A percentile compares a stretch with the other conserved stretches of the same genome.
These are phyloP conservation scores for Channa argus DNA, from an alignment of 2,113 vertebrate species.

Conservation along the genomic window DNA sequence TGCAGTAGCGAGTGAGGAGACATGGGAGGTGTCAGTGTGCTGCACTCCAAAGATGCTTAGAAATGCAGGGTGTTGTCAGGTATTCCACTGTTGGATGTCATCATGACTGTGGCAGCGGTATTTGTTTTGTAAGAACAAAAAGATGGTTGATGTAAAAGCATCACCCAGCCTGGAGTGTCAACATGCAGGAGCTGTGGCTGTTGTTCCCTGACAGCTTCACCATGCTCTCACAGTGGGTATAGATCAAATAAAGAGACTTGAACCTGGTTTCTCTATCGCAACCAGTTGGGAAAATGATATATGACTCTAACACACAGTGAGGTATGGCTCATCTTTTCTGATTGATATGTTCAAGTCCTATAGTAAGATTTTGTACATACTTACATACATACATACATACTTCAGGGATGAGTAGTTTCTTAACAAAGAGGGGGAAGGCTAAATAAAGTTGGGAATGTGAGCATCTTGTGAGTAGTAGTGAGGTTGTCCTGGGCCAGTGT, in stretches of 20 bases:
- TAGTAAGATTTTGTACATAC: conserved; percentile 68
- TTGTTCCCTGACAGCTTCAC: conserved; percentile 52
- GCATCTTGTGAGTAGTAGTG: conserved; percentile 55
- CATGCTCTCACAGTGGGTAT: conserved; percentile 62
- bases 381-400: conserved; percentile 71
- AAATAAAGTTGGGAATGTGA: conserved; percentile 67
- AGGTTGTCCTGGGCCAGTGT: conserved; percentile 66
- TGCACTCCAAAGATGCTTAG: conserved; percentile 36
- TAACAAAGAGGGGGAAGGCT: conserved; percentile 50
- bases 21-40: conserved; percentile 47
- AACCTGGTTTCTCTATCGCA: conserved; percentile 67
- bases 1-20: conserved; percentile 46
- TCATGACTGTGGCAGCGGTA: not conserved
- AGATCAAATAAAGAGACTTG: conserved; percentile 60
- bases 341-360: conserved; percentile 81
- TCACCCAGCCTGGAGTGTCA: conserved; percentile 47
- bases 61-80: conserved; percentile 40
- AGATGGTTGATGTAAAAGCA: conserved; percentile 56
- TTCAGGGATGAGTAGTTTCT: conserved; percentile 55
- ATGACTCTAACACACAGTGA: conserved; percentile 74
- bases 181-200: conserved; percentile 49
- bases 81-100: conserved; percentile 31
- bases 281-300: conserved; percentile 47
- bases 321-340: conserved; percentile 80
- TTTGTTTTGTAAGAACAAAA: conserved; percentile 52